Evolutionary conservation across 2,888 invertebrate species (phyloP), one percentile per base, ranked within the genome.

Genomic region (Vanessa cardui): DNA sequence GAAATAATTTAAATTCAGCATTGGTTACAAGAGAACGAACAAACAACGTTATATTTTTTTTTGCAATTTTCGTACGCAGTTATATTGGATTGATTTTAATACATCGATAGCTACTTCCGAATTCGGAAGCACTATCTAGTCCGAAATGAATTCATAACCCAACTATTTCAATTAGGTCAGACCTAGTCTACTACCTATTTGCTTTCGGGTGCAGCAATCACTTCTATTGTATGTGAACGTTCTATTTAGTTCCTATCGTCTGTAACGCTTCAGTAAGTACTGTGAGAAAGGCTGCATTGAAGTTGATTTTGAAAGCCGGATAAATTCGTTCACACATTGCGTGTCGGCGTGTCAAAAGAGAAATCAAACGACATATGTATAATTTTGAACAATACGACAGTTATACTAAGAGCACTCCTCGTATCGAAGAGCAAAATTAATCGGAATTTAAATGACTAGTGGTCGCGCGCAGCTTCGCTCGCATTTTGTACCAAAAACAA

Each of bases 251-350:
- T 20, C 26, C 31, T 26, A 66, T 66, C 60, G 46, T 69, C 66
- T 64, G 59, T 69, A 52, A 63, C 69, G 66, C 66, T 66, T 52
- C 62, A 69, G 46, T 69, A 62, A 68, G 58, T 47, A 45, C 62
- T 44, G 58, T 52, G 52, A 52, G 62, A 71, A 62, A 60, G 64
- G 67, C 54, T 69, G 64, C 56, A 54, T 67, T 69, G 54, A 64
- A 64, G 62, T 66, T 69, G 52, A 62, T 66, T 63, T 61, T 64
- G 62, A 59, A 69, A 80, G 80, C 76, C 79, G 77, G 74, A 77
- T 80, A 77, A 80, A 79, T 79, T 78, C 77, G 76, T 78, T 79
- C 79, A 76, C 76, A 76, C 76, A 75, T 76, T 58, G 61, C 50
- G 61, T 56, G 74, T 64, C 58, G 73, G 72, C 66, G 71, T 76